Base-by-base conservation (phyloP, 1,140 invertebrate genomes). In the Aphis craccivora region DNA sequence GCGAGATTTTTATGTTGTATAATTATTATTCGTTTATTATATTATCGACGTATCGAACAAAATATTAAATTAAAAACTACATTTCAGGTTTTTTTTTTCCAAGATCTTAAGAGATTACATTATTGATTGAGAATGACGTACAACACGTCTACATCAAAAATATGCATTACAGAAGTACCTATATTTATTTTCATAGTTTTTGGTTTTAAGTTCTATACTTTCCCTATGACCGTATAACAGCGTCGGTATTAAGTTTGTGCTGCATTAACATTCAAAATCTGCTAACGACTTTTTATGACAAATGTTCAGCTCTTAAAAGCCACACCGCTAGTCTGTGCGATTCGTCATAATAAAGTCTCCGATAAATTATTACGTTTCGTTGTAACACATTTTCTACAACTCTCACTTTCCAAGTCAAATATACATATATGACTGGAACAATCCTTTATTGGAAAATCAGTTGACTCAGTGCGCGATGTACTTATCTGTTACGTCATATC, bases 401-500 rank as follows among this genome's bases (percentile, higher is more conserved):
- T 76, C 60, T 76, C 60, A 7, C 48, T 11, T 20, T 18, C 25
- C 25, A 8, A 25, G 25, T 25, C 8, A 25, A 76, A n/a, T n/a
- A 0, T n/a, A 76, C 18, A 30, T n/a, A 30, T n/a, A 14, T 67
- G 48, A 51, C 48, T 60, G 55, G 8, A 5, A 4, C n/a, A 76
- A 76, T 35, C n/a, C 4, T 4, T 3, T 76, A n/a, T 18, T n/a
- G 60, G n/a, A 4, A 6, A 76, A n/a, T n/a, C 18, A n/a, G 60
- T 4, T n/a, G 3, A 0, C 30, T 30, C 11, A n/a, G 0, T 76
- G 2, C 0, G 4, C 22, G 30, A n/a, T n/a, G 4, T 60, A 8
- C 11, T 8, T 60, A 60, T 60, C 0, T 25, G 2, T 51, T 67
- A n/a, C 4, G 37, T 40, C 37, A 14, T 5, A 76, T 67, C 30